Conservation (phyloP, 2,113 vertebrate species). For the Psammodynastes pulverulentus region DNA sequence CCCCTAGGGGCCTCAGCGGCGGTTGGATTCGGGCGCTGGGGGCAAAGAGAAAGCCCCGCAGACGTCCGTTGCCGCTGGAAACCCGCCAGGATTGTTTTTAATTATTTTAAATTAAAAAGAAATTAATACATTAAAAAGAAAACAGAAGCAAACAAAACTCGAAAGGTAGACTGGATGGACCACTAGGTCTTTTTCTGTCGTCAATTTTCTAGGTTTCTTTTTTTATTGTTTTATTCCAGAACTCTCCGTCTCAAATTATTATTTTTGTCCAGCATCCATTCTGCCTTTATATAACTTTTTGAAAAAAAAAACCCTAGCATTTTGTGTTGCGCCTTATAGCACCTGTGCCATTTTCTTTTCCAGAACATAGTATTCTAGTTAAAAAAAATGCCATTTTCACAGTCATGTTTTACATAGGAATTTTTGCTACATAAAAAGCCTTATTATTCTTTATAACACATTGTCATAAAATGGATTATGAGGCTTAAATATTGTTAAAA, state of each 20-base stretch:
- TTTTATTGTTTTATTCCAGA: background rate
- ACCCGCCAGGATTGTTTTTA: background rate
- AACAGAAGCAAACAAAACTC: background rate
- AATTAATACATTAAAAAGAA: background rate
- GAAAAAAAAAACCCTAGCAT: background rate
- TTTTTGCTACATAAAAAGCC: conserved; percentile 44
- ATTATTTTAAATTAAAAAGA: background rate
- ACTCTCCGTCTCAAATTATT: background rate
- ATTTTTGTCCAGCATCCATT: background rate
- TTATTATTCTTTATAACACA: conserved; percentile 51
- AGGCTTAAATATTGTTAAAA: conserved; percentile 56
- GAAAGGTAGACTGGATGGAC: background rate
- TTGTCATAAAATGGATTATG: conserved; percentile 56
- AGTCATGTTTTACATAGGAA: conserved; percentile 50
- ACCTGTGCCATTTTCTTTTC: conserved; percentile 43
- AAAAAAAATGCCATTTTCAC: background rate
- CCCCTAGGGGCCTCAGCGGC: too few relatives aligned
- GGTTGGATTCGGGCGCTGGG: too few relatives aligned
- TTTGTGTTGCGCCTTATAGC: conserved; percentile 19
- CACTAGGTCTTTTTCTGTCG: background rate
- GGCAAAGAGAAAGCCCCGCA: too few relatives aligned
- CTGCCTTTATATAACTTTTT: background rate
- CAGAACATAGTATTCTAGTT: background rate
- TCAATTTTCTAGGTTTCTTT: background rate
- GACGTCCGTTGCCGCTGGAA: too few relatives aligned